Evolutionary conservation across 2,888 invertebrate species (phyloP), one percentile per base, ranked within the genome.

Genomic region (Hemithea aestivaria): DNA sequence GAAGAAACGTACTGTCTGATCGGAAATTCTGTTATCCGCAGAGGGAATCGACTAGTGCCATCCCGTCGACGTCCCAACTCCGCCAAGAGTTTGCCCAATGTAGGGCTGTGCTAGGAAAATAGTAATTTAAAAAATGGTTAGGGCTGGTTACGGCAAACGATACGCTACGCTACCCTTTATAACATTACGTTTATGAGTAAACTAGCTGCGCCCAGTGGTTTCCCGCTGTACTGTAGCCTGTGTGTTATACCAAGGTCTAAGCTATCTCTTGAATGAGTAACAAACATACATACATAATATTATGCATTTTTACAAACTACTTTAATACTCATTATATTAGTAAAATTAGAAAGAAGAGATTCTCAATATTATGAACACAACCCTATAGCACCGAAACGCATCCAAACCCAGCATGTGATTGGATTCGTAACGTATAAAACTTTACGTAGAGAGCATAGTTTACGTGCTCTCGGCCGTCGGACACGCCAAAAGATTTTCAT

Each of bases 21-120:
- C 73, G 73, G 62, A 65, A 75, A 84, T 84, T 84, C 83, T 56
- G 78, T 84, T 81, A 75, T 70, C 64, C 71, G 71, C 74, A 80
- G 65, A 85, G 74, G 68, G 83, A 84, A 83, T 84, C 57, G 65
- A 60, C 66, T 66, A 81, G 76, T 69, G 63, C 66, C 45, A 36
- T 53, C 52, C 58, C 60, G 66, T 62, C 56, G 52, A 51, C 64
- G 62, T 64, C 66, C 63, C 62, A 62, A 62, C 65, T 66, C 52
- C 45, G 51, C 57, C 43, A 70, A 73, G 62, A 69, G 73, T 73
- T 78, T 65, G 57, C 23, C 7, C 20, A 29, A 24, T 9, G 1
- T 32, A 40, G 33, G 35, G 34, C 10, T 38, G 38, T 16, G 16
- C 16, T 16, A 16, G 5, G 5, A 16, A 16, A 16, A 5, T 16